phyloP scores from a whole-genome alignment of 2,888 invertebrate species.

The Diploptera punctata region DNA sequence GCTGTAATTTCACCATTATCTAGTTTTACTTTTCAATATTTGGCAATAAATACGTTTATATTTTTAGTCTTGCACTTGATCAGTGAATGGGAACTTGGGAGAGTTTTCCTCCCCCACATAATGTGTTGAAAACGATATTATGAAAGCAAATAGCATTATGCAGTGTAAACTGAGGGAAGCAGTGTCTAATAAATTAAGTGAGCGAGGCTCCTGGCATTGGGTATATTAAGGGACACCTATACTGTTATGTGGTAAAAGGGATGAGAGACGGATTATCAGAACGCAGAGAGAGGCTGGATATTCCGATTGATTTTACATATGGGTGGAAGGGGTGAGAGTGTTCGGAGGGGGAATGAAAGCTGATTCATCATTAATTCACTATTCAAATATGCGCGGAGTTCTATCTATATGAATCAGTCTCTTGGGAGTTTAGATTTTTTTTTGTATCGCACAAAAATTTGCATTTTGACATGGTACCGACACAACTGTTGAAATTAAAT shows the following conservation, averaged over 20 bases:
- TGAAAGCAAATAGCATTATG: too few species aligned
- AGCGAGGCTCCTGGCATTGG: neutral
- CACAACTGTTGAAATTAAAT: neutral
- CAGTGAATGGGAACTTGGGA: too few species aligned
- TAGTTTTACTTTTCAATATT: too few species aligned
- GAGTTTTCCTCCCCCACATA: too few species aligned
- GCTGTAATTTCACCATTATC: too few species aligned
- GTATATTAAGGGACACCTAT: slow-evolving; percentile 10
- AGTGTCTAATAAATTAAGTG: slow-evolving; percentile 18
- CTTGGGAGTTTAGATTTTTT: slow-evolving; percentile 19
- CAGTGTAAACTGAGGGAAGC: neutral
- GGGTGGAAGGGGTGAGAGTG: neutral
- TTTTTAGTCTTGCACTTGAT: too few species aligned
- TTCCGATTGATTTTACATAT: slow-evolving; percentile 15
- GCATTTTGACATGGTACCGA: slow-evolving; percentile 16
- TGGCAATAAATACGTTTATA: too few species aligned
- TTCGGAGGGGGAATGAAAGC: slow-evolving; percentile 13
- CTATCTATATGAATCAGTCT: slow-evolving; percentile 29
- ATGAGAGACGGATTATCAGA: neutral
- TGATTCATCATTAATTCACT: slow-evolving; percentile 39
- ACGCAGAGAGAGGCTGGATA: neutral
- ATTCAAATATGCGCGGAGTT: slow-evolving; percentile 37
- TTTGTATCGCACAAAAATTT: slow-evolving; percentile 22
- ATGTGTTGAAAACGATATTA: too few species aligned
- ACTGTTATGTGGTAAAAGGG: neutral